Percentiles rank a stretch among this genome's conserved stretches.
Conservation (phyloP, 2,113 vertebrate genomes). For the Sialia sialis region DNA sequence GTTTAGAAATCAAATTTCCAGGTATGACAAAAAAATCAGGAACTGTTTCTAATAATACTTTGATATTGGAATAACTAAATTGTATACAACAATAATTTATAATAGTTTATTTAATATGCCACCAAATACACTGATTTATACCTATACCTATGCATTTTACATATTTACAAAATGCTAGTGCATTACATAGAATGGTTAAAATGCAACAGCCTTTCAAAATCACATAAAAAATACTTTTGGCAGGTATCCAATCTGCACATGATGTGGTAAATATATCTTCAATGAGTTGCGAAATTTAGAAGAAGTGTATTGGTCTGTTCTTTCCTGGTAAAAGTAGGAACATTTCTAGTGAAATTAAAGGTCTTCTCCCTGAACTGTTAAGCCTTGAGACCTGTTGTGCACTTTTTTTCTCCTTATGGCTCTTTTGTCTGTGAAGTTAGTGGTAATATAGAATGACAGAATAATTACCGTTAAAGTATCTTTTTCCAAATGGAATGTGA, state of each 20-base stretch:
- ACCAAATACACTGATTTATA: background rate
- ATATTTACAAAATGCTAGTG: background rate
- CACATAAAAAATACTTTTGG: background rate
- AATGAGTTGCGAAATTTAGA: background rate
- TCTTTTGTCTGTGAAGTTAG: background rate
- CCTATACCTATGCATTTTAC: background rate
- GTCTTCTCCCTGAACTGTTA: background rate
- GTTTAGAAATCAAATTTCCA: background rate
- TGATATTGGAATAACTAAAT: background rate
- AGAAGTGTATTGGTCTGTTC: background rate
- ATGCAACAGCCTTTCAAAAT: background rate
- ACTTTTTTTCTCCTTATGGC: background rate
- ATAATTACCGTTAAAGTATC: background rate
- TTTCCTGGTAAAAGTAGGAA: background rate
- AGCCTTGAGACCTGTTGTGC: background rate
- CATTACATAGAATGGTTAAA: background rate
- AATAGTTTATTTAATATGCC: background rate
- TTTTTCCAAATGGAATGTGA: background rate
- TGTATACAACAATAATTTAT: background rate
- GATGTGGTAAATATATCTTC: background rate
- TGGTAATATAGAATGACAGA: conserved; percentile 1
- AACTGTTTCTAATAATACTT: background rate
- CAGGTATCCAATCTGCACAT: background rate
- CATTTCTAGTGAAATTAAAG: background rate
- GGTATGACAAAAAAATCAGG: background rate